Base-by-base conservation (phyloP, 92 coral and sea anemone genomes). In the Phymanthus crucifer region DNA sequence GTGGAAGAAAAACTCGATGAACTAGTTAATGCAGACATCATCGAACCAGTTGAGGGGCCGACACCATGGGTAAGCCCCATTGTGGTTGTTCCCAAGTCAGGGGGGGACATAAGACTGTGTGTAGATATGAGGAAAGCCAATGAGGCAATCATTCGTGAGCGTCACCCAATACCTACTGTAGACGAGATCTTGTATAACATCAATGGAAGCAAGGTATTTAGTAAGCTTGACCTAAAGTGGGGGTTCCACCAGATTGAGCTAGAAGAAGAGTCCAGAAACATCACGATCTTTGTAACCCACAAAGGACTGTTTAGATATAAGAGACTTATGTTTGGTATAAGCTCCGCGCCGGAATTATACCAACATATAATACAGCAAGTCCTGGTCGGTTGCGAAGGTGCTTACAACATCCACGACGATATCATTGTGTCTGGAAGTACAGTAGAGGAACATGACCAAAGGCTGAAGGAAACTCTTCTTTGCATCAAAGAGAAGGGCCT, bases 101-200 rank as follows among this genome's bases (percentile, higher is more conserved):
- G 50, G 8, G 40, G 72, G 2, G 76, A 76, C 46, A 83, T 76
- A 21, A 66, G 82, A 46, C 54, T 83, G 57, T 82, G 81, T 52
- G 77, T 76, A 18, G 82, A 76, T 71, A 75, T 65, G 68, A 32
- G 71, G 6, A 32, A 37, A 4, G 46, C 57, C 1, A 72, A 72
- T 16, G 35, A 72, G 76, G 76, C 54, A 1, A 40, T 72, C 6
- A 21, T 40, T 0, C 17, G 76, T 4, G 48, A 71, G 11, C 32
- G 56, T 24, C 40, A 23, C 31, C 40, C 56, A 6, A 70, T 70
- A 21, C 50, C 50, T 24, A 18, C 45, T 18, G 50, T 33, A 40
- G 65, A 48, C 18, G 40, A 31, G 40, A 18, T 71, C 17, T 36
- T 80, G 18, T 74, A 70, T 45, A 47, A 71, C 24, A 34, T 73